A percentile compares a stretch with the other conserved stretches of the same genome.
phyloP scores from a whole-genome alignment of 2,113 vertebrate species.

The Ictalurus furcatus region DNA sequence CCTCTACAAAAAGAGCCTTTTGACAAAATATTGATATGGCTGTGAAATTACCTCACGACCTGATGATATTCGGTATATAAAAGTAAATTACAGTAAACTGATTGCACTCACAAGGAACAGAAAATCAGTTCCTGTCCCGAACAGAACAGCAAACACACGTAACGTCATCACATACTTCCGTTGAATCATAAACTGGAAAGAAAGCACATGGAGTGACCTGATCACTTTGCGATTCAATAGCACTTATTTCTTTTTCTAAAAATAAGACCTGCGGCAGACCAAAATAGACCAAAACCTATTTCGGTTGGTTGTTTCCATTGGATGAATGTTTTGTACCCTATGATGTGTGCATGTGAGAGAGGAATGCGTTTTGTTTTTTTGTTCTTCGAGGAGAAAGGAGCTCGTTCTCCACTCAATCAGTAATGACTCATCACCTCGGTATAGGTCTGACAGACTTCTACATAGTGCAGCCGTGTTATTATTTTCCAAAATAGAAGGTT shows the following conservation, averaged over 20 bases:
- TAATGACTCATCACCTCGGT: conserved; percentile 53
- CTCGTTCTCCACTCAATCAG: conserved; percentile 55
- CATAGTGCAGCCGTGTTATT: conserved; percentile 20
- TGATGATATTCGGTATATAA: conserved; percentile 32
- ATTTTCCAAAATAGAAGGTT: conserved; percentile 10
- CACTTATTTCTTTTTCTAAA: conserved; percentile 64
- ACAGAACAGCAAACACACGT: conserved; percentile 47
- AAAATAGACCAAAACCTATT: conserved; percentile 77
- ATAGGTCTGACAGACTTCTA: conserved; percentile 31
- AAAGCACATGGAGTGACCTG: conserved; percentile 64
- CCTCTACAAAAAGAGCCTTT: background rate
- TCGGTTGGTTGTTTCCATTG: conserved; percentile 74
- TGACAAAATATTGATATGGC: background rate
- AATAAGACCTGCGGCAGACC: conserved; percentile 67
- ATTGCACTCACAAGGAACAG: conserved; percentile 58
- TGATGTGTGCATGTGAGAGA: conserved; percentile 50
- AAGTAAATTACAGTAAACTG: conserved; percentile 58
- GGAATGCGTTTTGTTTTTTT: conserved; percentile 52
- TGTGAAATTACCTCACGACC: background rate
- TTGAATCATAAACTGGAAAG: conserved; percentile 65
- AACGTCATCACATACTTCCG: conserved; percentile 72
- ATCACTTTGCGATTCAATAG: conserved; percentile 70
- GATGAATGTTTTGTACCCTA: conserved; percentile 58
- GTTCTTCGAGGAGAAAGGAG: conserved; percentile 48
- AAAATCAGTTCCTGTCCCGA: conserved; percentile 46